Conservation (phyloP, 2,888 invertebrate genomes). For the Noctua janthe region DNA sequence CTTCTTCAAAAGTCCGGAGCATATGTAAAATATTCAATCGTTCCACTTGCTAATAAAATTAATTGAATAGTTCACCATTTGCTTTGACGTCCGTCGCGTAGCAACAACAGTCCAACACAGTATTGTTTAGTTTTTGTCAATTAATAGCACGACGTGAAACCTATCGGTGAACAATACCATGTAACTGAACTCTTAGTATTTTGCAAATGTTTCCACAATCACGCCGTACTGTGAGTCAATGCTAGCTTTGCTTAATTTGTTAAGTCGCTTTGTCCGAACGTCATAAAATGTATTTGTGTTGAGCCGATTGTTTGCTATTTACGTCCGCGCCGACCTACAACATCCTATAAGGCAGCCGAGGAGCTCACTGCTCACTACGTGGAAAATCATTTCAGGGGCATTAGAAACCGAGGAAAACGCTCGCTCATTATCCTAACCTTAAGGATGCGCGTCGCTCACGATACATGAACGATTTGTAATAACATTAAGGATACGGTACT, state of each 20-base stretch:
- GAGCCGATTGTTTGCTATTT: slow-evolving; percentile 44
- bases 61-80: slow-evolving; percentile 26
- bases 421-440: slow-evolving; percentile 74
- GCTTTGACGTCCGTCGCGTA: slow-evolving; percentile 42
- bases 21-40: slow-evolving; percentile 10
- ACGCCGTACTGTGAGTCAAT: slow-evolving; percentile 58
- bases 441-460: slow-evolving; percentile 68
- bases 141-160: slow-evolving; percentile 39
- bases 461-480: slow-evolving; percentile 64
- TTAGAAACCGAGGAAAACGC: slow-evolving; percentile 84
- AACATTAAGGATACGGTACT: slow-evolving; percentile 66
- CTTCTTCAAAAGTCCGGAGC: not conserved
- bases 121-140: slow-evolving; percentile 47
- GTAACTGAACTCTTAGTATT: slow-evolving; percentile 52
- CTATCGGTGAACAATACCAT: slow-evolving; percentile 51
- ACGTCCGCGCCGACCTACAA: slow-evolving; percentile 52
- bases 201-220: slow-evolving; percentile 59
- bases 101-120: slow-evolving; percentile 25
- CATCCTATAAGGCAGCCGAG: slow-evolving; percentile 53
- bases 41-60: slow-evolving; percentile 29
- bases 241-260: slow-evolving; percentile 53
- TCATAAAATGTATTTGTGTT: slow-evolving; percentile 58
- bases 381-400: slow-evolving; percentile 74
- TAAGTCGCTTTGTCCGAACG: slow-evolving; percentile 47
- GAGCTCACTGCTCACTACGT: slow-evolving; percentile 51